Evolutionary conservation across 2,797 vertebrate genomes (phyloP).

Genomic region (Lagocephalus sceleratus): DNA sequence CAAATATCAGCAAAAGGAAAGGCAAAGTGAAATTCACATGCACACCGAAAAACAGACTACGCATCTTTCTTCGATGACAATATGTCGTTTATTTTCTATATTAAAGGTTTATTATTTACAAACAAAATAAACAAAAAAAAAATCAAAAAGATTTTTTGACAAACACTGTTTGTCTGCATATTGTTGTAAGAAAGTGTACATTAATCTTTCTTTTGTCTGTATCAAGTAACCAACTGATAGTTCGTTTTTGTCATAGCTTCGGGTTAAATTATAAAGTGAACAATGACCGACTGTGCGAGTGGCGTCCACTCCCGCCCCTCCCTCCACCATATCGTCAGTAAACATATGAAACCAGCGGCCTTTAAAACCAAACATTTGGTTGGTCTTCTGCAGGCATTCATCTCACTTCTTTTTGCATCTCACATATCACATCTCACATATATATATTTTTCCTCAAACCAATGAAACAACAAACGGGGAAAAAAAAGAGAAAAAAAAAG

Average conservation of each 20-base stretch:
- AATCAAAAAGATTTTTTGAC: conserved; percentile 77
- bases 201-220: conserved; percentile 74
- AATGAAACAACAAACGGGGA: conserved; percentile 55
- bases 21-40: neutral
- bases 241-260: conserved; percentile 64
- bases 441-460: conserved; percentile 48
- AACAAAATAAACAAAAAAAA: conserved; percentile 76
- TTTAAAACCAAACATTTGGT: conserved; percentile 66
- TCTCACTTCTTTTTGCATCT: conserved; percentile 70
- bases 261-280: conserved; percentile 75
- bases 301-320: conserved; percentile 39
- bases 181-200: conserved; percentile 85
- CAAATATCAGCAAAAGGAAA: too few species aligned
- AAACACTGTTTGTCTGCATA: conserved; percentile 87
- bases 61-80: conserved; percentile 75
- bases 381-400: conserved; percentile 61
- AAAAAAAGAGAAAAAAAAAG: conserved; percentile 52
- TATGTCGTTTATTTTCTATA: conserved; percentile 85
- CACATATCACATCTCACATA: conserved; percentile 25
- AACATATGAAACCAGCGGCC: conserved; percentile 73
- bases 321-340: conserved; percentile 64
- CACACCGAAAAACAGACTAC: conserved; percentile 56
- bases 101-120: conserved; percentile 88
- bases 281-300: conserved; percentile 68
- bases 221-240: conserved; percentile 75